Conservation (phyloP, 2,113 vertebrate genomes). For the Mola mola region DNA sequence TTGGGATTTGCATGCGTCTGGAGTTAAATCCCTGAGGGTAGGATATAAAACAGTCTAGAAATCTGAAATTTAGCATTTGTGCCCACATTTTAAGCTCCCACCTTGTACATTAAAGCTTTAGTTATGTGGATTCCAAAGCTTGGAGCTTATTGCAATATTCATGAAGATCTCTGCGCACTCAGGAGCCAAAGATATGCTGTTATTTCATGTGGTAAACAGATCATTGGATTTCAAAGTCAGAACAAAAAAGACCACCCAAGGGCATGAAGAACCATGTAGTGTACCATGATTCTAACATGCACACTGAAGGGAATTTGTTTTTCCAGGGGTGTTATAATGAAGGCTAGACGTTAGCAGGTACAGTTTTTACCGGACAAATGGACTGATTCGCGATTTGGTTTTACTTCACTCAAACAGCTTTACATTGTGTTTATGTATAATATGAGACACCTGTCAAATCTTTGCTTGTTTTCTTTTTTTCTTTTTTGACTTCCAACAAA, state of each 20-base stretch:
- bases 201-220: constrained; percentile 44
- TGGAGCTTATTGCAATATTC: constrained; percentile 61
- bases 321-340: too few species aligned
- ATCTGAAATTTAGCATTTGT: constrained; percentile 13
- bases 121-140: constrained; percentile 44
- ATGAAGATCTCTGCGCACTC: constrained; percentile 43
- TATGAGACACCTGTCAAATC: too few species aligned
- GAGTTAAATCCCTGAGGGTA: constrained; percentile 39
- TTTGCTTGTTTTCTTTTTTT: too few species aligned
- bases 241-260: not conserved
- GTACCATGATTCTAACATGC: too few species aligned
- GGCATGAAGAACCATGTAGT: too few species aligned
- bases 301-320: too few species aligned
- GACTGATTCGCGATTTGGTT: too few species aligned
- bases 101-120: constrained; percentile 22
- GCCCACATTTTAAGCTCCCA: constrained; percentile 37
- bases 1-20: constrained; percentile 10
- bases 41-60: constrained; percentile 28
- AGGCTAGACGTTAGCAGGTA: too few species aligned
- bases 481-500: too few species aligned
- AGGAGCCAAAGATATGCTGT: constrained; percentile 35
- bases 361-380: too few species aligned
- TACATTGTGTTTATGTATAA: too few species aligned
- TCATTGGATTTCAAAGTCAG: constrained; percentile 14
- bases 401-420: too few species aligned